Conservation (phyloP, 2,797 vertebrate species). For the Trematomus bernacchii region DNA sequence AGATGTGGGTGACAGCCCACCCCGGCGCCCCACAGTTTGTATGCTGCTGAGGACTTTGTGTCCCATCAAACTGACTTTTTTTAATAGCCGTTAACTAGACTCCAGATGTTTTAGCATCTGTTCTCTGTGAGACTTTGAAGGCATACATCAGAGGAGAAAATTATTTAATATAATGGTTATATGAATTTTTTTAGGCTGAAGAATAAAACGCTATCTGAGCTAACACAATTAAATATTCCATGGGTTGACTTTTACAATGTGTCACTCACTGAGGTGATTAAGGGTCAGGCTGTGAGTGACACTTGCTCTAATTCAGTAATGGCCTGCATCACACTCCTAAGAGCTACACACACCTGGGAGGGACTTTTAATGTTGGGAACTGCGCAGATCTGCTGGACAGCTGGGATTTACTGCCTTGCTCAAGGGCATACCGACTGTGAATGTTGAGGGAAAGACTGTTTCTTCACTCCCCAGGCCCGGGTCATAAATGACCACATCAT, state of each 20-base stretch:
- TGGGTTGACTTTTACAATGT: slow-evolving; percentile 40
- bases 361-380: slow-evolving; percentile 75
- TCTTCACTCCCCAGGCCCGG: slow-evolving; percentile 58
- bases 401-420: slow-evolving; percentile 82
- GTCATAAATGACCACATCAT: slow-evolving; percentile 72
- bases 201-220: slow-evolving; percentile 61
- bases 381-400: slow-evolving; percentile 70
- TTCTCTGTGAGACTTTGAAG: slow-evolving; percentile 82
- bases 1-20: slow-evolving; percentile 75
- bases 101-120: slow-evolving; percentile 86
- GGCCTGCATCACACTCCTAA: slow-evolving; percentile 34
- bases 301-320: slow-evolving; percentile 42
- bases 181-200: slow-evolving; percentile 54
- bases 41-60: slow-evolving; percentile 73
- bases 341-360: slow-evolving; percentile 48
- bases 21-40: slow-evolving; percentile 55
- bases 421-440: slow-evolving; percentile 74
- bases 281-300: slow-evolving; percentile 42
- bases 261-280: slow-evolving; percentile 44
- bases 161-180: slow-evolving; percentile 82
- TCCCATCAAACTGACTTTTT: slow-evolving; percentile 81
- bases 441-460: slow-evolving; percentile 57
- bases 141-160: slow-evolving; percentile 81
- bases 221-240: slow-evolving; percentile 44
- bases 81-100: slow-evolving; percentile 82